phyloP scores from a whole-genome alignment of 92 coral and sea anemone species.

The Porites divaricata region DNA sequence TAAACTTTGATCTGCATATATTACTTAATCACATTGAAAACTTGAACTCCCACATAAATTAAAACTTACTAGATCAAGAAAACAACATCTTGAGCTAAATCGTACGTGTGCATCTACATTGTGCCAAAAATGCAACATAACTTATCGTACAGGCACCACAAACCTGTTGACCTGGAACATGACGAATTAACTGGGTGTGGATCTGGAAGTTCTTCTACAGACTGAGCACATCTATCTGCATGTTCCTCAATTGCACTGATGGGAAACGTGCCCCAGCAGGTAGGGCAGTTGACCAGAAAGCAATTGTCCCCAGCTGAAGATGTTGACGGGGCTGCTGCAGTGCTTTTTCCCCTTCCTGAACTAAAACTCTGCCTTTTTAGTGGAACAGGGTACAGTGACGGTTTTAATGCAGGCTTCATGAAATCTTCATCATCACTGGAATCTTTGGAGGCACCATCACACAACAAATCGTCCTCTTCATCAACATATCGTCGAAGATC shows the following conservation, averaged over 20 bases:
- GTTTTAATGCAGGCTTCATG: slow-evolving; percentile 29
- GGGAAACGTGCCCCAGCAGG: slow-evolving; percentile 48
- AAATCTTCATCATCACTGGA: slow-evolving; percentile 38
- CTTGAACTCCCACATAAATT: no score
- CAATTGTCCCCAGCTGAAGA: slow-evolving; percentile 26
- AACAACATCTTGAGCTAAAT: no score
- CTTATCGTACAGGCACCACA: not conserved
- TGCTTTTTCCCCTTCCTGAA: not conserved
- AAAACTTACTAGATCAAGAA: no score
- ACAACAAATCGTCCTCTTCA: slow-evolving; percentile 16
- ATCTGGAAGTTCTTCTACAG: slow-evolving; percentile 41
- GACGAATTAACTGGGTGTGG: slow-evolving; percentile 26
- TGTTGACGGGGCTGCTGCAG: slow-evolving; percentile 13
- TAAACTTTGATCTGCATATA: no score
- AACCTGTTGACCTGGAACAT: not conserved
- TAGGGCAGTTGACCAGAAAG: slow-evolving; percentile 53
- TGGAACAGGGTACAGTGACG: slow-evolving; percentile 20
- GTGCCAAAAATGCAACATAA: no score
- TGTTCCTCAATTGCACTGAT: slow-evolving; percentile 44
- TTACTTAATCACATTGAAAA: no score
- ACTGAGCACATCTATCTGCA: slow-evolving; percentile 57
- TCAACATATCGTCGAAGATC: slow-evolving; percentile 14
- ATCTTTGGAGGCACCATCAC: not conserved
- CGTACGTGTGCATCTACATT: no score
- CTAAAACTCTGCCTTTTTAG: not conserved